A percentile compares a stretch with the other conserved stretches of the same genome.
These are phyloP conservation scores for Sesamia nonagrioides DNA, from an alignment of 1,140 invertebrate genomes.

Conservation along the genomic window DNA sequence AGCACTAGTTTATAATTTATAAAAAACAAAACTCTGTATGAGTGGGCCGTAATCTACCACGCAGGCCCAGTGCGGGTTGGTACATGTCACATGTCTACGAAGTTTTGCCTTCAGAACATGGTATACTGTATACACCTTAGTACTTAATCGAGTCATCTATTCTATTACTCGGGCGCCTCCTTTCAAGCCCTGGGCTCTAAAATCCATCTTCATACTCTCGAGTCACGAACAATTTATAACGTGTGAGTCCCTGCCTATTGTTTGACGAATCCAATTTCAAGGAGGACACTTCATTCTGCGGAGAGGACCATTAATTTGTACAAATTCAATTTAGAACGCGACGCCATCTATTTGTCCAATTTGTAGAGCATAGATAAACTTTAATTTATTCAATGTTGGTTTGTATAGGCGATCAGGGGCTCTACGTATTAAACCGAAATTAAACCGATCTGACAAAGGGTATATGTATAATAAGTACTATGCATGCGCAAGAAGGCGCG, in stretches of 20 bases:
- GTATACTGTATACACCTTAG: too few relatives aligned
- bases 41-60: too few relatives aligned
- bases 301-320: constrained; percentile 20
- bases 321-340: constrained; percentile 24
- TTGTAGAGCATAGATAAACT: not conserved
- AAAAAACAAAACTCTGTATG: too few relatives aligned
- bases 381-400: not conserved
- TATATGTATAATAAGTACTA: too few relatives aligned
- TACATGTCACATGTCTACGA: too few relatives aligned
- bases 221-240: not conserved
- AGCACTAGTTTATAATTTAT: too few relatives aligned
- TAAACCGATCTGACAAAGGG: too few relatives aligned
- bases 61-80: too few relatives aligned
- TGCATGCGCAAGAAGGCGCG: too few relatives aligned
- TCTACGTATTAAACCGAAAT: too few relatives aligned
- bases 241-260: constrained; percentile 10
- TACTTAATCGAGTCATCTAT: not conserved
- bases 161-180: not conserved
- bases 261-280: constrained; percentile 31
- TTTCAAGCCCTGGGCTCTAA: not conserved
- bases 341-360: constrained; percentile 4
- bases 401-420: too few relatives aligned
- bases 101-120: too few relatives aligned
- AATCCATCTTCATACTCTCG: not conserved
- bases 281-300: constrained; percentile 10